These are phyloP conservation scores for Carlito syrichta DNA, from an alignment of 2,113 vertebrate species.

Conservation along the genomic window DNA sequence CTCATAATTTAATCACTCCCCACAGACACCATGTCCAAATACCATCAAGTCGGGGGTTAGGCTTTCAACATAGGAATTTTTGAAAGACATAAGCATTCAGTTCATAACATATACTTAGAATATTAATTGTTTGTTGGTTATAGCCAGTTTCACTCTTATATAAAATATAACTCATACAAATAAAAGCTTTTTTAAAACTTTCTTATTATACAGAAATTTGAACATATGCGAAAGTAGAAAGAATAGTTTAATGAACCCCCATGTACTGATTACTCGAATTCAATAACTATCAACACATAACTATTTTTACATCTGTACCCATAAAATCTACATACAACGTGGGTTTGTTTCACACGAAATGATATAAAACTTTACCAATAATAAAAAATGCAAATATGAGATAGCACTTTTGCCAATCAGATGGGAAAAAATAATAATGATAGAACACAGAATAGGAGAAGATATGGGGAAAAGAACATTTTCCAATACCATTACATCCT, in stretches of 20 bases:
- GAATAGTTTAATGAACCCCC: not conserved
- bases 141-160: not conserved
- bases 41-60: not conserved
- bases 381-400: slow-evolving; percentile 16
- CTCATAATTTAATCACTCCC: not conserved
- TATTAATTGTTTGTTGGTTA: not conserved
- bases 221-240: not conserved
- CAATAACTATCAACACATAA: not conserved
- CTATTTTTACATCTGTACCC: not conserved
- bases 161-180: not conserved
- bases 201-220: not conserved
- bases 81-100: not conserved
- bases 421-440: slow-evolving; percentile 20
- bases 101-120: not conserved
- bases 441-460: not conserved
- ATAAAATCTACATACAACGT: not conserved
- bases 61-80: not conserved
- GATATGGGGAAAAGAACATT: not conserved
- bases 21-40: not conserved
- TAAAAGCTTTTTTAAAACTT: not conserved
- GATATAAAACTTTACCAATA: slow-evolving; percentile 7
- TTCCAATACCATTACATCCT: too few relatives aligned
- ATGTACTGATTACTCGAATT: not conserved
- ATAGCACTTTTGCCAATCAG: not conserved
- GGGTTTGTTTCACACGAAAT: not conserved